Conservation (phyloP, 2,113 vertebrate species). For the Channa argus region DNA sequence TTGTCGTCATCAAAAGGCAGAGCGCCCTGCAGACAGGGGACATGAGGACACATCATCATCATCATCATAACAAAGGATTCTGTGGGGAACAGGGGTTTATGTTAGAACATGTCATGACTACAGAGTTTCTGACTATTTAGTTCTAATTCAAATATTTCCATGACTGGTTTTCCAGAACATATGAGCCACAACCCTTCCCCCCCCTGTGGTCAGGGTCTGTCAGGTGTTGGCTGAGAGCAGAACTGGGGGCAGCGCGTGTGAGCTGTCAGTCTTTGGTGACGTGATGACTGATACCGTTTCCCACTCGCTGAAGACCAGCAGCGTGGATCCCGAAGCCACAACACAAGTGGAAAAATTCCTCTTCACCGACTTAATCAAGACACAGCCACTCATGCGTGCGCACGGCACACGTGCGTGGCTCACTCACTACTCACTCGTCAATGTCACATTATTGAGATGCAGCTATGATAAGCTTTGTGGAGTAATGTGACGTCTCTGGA, state of each 20-base stretch:
- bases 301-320: conserved; percentile 2
- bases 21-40: conserved; percentile 78
- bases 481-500: not conserved
- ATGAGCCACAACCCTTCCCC: not conserved
- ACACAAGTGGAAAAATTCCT: conserved; percentile 37
- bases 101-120: too few species aligned
- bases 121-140: too few species aligned
- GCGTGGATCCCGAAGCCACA: conserved; percentile 49
- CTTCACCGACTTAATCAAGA: conserved; percentile 41
- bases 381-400: not conserved
- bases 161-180: too few species aligned
- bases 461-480: not conserved
- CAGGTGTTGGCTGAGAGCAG: conserved; percentile 28
- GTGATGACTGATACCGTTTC: conserved; percentile 38
- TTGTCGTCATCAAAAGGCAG: conserved; percentile 95
- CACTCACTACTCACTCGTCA: conserved; percentile 39
- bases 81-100: too few species aligned
- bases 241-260: not conserved
- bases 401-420: conserved; percentile 6
- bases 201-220: conserved; percentile 19
- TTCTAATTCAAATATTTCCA: too few species aligned
- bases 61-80: too few species aligned
- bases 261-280: conserved; percentile 27
- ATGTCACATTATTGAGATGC: conserved; percentile 28
- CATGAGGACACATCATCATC: too few species aligned